Conservation (phyloP, 1,140 invertebrate genomes). For the Liolophura sinensis region DNA sequence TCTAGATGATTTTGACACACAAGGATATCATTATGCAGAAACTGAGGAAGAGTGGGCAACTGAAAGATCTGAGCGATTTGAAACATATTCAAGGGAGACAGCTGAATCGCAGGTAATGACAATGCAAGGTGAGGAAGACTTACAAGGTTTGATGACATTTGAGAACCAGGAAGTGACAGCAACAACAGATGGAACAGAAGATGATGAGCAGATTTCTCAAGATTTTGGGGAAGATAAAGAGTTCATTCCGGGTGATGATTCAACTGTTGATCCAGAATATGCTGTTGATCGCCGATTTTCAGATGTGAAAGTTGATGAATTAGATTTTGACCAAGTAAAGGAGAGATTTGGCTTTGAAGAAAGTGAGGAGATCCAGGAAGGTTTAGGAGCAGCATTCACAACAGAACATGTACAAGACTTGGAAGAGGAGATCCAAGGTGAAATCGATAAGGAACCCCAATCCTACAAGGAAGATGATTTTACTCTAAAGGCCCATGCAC, state of each 20-base stretch:
- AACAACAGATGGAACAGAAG: neutral
- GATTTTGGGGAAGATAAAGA: neutral
- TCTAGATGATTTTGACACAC: neutral
- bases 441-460: neutral
- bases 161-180: neutral
- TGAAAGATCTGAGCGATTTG: neutral
- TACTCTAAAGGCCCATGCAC: neutral
- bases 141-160: neutral
- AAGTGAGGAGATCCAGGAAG: neutral
- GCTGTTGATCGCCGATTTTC: neutral
- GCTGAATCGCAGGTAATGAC: neutral
- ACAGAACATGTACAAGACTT: neutral
- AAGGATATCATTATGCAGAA: neutral
- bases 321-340: neutral
- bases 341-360: neutral
- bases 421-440: neutral
- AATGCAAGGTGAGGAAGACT: neutral
- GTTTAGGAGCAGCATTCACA: neutral
- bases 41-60: neutral
- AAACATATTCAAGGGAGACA: constrained; percentile 1
- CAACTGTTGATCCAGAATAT: neutral
- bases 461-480: neutral
- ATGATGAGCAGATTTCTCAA: neutral
- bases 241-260: constrained; percentile 3
- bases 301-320: constrained; percentile 4